Evolutionary conservation across 2,888 invertebrate genomes (phyloP), one percentile per base, ranked within the genome.

Genomic region (Agriotes lineatus): DNA sequence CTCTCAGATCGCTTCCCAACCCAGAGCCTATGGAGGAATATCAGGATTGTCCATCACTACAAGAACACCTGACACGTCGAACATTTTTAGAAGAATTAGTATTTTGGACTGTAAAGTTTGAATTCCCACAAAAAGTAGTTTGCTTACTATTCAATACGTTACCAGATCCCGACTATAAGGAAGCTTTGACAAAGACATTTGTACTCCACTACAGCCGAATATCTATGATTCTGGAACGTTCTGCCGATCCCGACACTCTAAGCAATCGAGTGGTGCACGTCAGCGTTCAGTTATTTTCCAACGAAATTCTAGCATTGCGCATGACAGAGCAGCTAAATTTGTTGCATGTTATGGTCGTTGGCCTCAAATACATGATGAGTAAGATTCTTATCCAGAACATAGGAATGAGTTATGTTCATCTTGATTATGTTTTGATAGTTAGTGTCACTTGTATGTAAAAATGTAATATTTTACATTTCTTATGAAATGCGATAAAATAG

Each of bases 181-280:
- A 96, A 81, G 94, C 96, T 74, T 90, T 99, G 72, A 96, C 97
- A 0, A 89, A 94, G 72, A 95, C 97, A 4, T 98, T 99, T 86
- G 97, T 98, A 71, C 89, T 96, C 85, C 98, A 98, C 87, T 99
- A 99, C 86, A 95, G 96, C 74, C 90, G 97, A 78, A 96, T 97
- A 78, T 95, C 97, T 14, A 91, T 94, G 78, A 96, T 97, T 83
- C 87, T 99, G 69, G 95, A 96, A 80, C 89, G 90, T 79, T 93
- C 95, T 0, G 87, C 88, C 9, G 95, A 96, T 87, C 94, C 96
- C 0, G 96, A 97, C 82, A 96, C 94, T 3, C 86, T 98, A 1
- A 96, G 96, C 78, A 97, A 97, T 86, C 90, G 97, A 52, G 96
- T 99, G 0, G 97, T 99, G 0, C 99, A 99, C 85, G 97, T 99